Base-by-base conservation (phyloP, 2,797 vertebrate species). In the Anniella stebbinsi region DNA sequence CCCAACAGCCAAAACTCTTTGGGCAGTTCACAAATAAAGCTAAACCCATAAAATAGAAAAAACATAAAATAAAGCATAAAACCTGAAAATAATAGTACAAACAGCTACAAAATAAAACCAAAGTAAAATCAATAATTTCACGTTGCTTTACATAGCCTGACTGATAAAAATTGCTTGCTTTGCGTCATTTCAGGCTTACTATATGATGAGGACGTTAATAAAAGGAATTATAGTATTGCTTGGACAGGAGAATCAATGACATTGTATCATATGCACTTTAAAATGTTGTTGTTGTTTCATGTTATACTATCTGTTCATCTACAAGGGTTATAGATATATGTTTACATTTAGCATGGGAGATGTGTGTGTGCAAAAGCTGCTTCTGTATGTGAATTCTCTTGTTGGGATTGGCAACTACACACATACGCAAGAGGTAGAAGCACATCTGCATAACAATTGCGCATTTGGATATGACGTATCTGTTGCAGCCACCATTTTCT, bases 151-250 rank as follows among this genome's bases (percentile, higher is more conserved):
- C 41, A 75, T 76, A 80, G 76, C 73, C 18, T 48, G 80, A 6
- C 6, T 76, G 75, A 89, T 88, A 87, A 90, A 63, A 89, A 88
- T 51, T 80, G 3, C 5, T 3, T 12, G 67, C 13, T 69, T 57
- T 77, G 87, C 80, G 54, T 2, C 69, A 25, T 54, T 66, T 13
- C 36, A 48, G 0, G 9, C 21, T 81, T 77, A 48, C 4, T 76
- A 41, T 5, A 66, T n/a, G 81, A 36, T 36, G 12, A 77, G 36
- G 54, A 87, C 85, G 41, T 78, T 87, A 91, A 80, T 23, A 63
- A 85, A 90, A 63, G 23, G 87, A 78, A 73, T 23, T 23, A 3
- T 17, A 73, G 8, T 67, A 67, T 38, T 87, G 72, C 13, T 87
- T 84, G 84, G 54, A 21, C 28, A 83, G 80, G 23, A 90, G 63